Conservation (phyloP, 2,888 invertebrate species). For the Incurvaria masculella region DNA sequence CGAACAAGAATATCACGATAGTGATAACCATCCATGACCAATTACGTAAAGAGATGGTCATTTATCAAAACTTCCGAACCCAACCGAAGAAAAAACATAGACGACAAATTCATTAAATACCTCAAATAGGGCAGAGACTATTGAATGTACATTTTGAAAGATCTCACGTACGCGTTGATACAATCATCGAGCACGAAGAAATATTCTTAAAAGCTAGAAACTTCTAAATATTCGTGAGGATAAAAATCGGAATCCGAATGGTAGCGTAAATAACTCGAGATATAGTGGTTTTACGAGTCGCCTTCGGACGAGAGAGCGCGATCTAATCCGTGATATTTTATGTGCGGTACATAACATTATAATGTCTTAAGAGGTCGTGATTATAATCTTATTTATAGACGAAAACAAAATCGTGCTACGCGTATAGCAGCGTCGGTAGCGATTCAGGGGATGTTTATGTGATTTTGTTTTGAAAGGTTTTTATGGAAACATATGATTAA, state of each 20-base stretch:
- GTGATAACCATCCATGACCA: too few species aligned
- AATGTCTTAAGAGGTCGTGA: constrained; percentile 3
- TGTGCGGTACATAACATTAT: not conserved
- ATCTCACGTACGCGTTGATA: too few species aligned
- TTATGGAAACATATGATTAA: too few species aligned
- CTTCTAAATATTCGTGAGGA: not conserved
- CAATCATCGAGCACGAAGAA: not conserved
- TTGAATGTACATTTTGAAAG: too few species aligned
- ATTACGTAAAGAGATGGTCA: too few species aligned
- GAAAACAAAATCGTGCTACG: constrained; percentile 9
- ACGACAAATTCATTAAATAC: too few species aligned
- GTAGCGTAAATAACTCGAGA: not conserved
- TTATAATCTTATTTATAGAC: constrained; percentile 15
- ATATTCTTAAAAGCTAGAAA: not conserved
- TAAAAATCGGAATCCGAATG: not conserved
- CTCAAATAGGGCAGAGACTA: too few species aligned
- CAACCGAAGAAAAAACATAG: too few species aligned
- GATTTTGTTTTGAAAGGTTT: too few species aligned
- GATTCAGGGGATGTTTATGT: too few species aligned
- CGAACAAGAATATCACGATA: too few species aligned
- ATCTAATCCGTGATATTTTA: not conserved
- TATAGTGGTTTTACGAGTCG: not conserved
- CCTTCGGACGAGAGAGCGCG: not conserved
- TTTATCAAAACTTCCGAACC: too few species aligned
- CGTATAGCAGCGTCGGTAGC: not conserved